Percentiles rank a stretch among this genome's conserved stretches.
These are phyloP conservation scores for Lepidocyrtoides sp. DNA, from an alignment of 2,888 invertebrate genomes.

Conservation along the genomic window DNA sequence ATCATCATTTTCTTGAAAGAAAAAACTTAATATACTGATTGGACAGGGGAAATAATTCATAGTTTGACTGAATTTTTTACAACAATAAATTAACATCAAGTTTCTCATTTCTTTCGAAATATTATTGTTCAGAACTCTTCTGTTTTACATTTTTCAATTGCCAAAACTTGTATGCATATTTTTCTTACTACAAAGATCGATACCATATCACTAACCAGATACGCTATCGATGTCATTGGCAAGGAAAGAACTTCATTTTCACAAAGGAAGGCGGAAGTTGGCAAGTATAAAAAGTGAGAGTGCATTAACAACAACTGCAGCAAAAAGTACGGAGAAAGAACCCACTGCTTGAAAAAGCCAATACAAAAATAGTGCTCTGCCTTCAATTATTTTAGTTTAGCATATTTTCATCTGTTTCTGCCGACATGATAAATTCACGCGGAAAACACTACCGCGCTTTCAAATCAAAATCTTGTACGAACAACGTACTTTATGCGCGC, in stretches of 20 bases:
- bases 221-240: no score
- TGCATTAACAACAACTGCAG: neutral
- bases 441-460: neutral
- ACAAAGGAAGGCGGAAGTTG: conserved; percentile 29
- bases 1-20: neutral
- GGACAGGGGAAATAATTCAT: neutral
- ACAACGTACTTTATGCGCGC: no score
- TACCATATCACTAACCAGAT: neutral
- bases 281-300: neutral
- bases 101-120: conserved; percentile 15
- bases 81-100: conserved; percentile 1
- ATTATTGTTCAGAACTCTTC: neutral
- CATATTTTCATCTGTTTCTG: neutral
- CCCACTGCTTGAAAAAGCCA: neutral
- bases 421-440: neutral
- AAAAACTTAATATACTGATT: conserved; percentile 12
- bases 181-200: neutral
- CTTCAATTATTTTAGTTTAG: conserved; percentile 18
- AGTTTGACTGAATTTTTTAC: neutral
- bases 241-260: neutral
- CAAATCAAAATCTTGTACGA: neutral
- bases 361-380: conserved; percentile 12
- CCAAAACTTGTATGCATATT: neutral
- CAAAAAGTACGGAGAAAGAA: neutral
- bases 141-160: conserved; percentile 24